A percentile compares a stretch with the other conserved stretches of the same genome.
Evolutionary conservation across 1,140 invertebrate genomes (phyloP).

Genomic region (Thaumatotibia leucotreta): DNA sequence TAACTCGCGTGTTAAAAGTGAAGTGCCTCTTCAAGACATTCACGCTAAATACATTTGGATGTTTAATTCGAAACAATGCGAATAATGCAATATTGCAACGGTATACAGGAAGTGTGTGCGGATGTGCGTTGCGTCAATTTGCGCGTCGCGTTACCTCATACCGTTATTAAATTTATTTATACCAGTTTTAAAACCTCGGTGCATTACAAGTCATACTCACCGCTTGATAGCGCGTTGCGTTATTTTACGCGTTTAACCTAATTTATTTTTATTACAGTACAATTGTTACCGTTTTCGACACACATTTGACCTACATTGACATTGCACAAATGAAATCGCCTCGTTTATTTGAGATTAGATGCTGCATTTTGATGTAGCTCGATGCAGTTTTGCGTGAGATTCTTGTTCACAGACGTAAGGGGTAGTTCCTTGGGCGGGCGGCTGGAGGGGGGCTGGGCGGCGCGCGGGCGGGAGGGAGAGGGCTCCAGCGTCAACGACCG

Average conservation of each 20-base stretch:
- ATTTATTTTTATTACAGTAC: conserved; percentile 4
- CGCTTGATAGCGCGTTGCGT: background rate
- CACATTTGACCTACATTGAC: background rate
- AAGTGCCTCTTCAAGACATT: background rate
- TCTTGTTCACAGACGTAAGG: conserved; percentile 34
- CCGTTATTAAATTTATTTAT: background rate
- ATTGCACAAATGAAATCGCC: conserved; percentile 14
- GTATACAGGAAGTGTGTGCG: background rate
- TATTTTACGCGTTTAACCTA: background rate
- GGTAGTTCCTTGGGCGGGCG: conserved; percentile 56
- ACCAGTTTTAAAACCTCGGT: background rate
- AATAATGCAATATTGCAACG: conserved; percentile 1
- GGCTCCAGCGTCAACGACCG: conserved; percentile 68
- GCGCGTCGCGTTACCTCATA: conserved; percentile 1
- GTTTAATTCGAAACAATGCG: background rate
- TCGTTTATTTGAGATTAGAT: background rate
- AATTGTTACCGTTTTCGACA: background rate
- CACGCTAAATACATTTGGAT: background rate
- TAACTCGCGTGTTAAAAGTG: background rate
- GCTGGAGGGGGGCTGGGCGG: conserved; percentile 46
- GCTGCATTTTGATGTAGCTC: conserved; percentile 21
- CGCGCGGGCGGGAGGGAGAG: conserved; percentile 31
- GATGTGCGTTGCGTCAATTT: background rate
- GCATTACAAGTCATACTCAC: background rate
- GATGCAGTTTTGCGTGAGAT: conserved; percentile 34